phyloP scores from a whole-genome alignment of 2,888 invertebrate species.

The Prosapia bicincta region DNA sequence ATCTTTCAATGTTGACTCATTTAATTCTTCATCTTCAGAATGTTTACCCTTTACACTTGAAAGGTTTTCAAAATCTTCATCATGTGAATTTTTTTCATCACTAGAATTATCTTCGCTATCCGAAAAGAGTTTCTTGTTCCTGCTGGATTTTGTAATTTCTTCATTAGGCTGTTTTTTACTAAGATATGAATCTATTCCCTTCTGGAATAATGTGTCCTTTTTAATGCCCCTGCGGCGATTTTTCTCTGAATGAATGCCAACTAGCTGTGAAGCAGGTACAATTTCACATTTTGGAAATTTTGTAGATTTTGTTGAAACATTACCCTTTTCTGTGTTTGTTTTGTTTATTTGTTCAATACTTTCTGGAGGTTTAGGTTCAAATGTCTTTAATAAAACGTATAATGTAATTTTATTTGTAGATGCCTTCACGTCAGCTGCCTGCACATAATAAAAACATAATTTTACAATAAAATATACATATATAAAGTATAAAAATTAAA shows the following conservation, averaged over 20 bases:
- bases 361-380: conserved; percentile 19
- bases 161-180: conserved; percentile 40
- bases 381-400: conserved; percentile 31
- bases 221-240: conserved; percentile 47
- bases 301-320: background rate
- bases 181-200: conserved; percentile 50
- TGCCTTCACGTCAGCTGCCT: conserved; percentile 34
- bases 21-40: conserved; percentile 18
- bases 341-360: conserved; percentile 3
- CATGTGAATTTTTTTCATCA: conserved; percentile 11
- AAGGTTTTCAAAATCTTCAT: conserved; percentile 7
- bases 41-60: conserved; percentile 20
- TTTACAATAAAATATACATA: too few species aligned
- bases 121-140: conserved; percentile 1
- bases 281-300: conserved; percentile 18
- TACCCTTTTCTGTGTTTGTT: background rate
- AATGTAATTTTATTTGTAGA: conserved; percentile 26
- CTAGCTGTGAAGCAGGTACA: conserved; percentile 34
- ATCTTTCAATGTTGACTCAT: background rate
- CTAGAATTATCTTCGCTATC: background rate
- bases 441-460: too few species aligned
- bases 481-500: too few species aligned
- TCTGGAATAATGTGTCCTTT: conserved; percentile 52
- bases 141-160: background rate
- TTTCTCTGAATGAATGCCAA: conserved; percentile 19